phyloP scores from a whole-genome alignment of 2,888 invertebrate species.

The Leucophenga maculata region DNA sequence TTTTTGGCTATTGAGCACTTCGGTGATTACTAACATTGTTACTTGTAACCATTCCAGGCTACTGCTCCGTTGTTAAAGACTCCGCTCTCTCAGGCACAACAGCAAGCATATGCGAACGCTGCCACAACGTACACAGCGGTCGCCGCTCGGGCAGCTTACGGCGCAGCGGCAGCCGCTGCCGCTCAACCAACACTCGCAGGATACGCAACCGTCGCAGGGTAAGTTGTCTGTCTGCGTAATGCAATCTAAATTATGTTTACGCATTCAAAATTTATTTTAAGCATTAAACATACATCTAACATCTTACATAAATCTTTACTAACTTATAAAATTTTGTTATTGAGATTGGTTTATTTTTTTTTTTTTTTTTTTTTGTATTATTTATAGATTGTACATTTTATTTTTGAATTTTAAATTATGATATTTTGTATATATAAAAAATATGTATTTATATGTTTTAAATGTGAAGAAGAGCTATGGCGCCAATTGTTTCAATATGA shows the following conservation, averaged over 20 bases:
- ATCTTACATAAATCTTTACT: too few species aligned
- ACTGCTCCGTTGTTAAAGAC: constrained; percentile 87
- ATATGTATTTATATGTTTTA: too few species aligned
- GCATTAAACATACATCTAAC: neutral
- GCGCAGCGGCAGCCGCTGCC: constrained; percentile 81
- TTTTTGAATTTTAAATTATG: too few species aligned
- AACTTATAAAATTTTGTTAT: too few species aligned
- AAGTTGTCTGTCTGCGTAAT: constrained; percentile 63
- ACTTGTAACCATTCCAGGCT: constrained; percentile 73
- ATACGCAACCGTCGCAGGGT: constrained; percentile 82
- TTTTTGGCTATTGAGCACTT: neutral
- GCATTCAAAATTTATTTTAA: neutral
- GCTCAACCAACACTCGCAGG: constrained; percentile 77
- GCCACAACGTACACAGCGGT: constrained; percentile 91
- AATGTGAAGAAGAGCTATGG: too few species aligned
- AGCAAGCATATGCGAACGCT: constrained; percentile 91
- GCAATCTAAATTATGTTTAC: neutral
- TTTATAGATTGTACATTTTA: too few species aligned
- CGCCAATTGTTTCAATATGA: too few species aligned
- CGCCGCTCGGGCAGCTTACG: constrained; percentile 87
- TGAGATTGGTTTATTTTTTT: too few species aligned
- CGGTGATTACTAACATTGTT: constrained; percentile 13
- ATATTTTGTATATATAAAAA: too few species aligned
- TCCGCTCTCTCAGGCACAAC: constrained; percentile 84
- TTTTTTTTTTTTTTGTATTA: too few species aligned